phyloP scores from a whole-genome alignment of 2,888 invertebrate species.

The Abrostola triplasia region DNA sequence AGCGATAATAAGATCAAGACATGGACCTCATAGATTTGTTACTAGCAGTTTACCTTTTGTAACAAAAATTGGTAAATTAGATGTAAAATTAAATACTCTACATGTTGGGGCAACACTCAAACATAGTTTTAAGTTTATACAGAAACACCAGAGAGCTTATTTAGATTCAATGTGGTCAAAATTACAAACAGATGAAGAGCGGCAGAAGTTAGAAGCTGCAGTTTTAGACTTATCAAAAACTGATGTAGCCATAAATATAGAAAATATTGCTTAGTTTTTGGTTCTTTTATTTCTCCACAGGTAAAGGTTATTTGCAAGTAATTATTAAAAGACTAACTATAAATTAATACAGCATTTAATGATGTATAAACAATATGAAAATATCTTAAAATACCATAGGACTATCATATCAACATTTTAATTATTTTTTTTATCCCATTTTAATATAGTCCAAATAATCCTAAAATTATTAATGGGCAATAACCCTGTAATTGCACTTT shows the following conservation, averaged over 20 bases:
- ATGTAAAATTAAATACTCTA: constrained; percentile 90
- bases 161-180: constrained; percentile 90
- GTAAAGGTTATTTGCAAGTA: too few relatives aligned
- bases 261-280: constrained; percentile 70
- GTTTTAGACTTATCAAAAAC: constrained; percentile 83
- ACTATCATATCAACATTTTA: too few relatives aligned
- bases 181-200: constrained; percentile 90
- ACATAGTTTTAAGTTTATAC: constrained; percentile 93
- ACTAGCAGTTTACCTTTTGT: constrained; percentile 91
- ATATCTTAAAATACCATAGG: too few relatives aligned
- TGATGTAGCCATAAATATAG: constrained; percentile 82
- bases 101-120: constrained; percentile 94
- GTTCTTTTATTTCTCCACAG: constrained; percentile 14
- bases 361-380: too few relatives aligned
- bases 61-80: constrained; percentile 89
- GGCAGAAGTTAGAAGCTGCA: constrained; percentile 85
- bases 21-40: constrained; percentile 92
- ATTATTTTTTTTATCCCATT: too few relatives aligned
- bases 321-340: too few relatives aligned
- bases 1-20: constrained; percentile 91
- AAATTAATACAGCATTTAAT: too few relatives aligned
- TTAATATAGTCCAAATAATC: too few relatives aligned
- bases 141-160: constrained; percentile 90
- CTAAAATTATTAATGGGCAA: too few relatives aligned
- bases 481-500: too few relatives aligned